Conservation (phyloP, 2,797 vertebrate genomes). For the Phalloptychus januarius region DNA sequence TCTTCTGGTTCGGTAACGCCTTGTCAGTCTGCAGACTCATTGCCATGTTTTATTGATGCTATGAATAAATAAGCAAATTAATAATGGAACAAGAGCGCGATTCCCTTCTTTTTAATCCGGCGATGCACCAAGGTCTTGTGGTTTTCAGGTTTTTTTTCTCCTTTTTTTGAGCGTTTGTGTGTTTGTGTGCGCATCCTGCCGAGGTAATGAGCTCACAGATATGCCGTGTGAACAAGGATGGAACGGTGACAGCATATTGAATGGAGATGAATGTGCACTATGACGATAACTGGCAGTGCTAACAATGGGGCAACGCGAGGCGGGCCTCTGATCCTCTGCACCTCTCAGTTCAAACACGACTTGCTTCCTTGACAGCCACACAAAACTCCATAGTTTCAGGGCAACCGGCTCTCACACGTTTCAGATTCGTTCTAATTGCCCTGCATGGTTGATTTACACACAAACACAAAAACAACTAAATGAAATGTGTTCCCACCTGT, state of each 20-base stretch:
- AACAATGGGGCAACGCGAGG: conserved; percentile 59
- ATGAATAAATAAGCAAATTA: conserved; percentile 75
- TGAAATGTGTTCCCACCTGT: not conserved
- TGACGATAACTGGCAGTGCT: conserved; percentile 64
- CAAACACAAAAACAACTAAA: conserved; percentile 5
- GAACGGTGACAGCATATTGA: conserved; percentile 65
- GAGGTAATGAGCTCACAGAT: conserved; percentile 65
- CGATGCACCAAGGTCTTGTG: conserved; percentile 25
- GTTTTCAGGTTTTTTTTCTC: not conserved
- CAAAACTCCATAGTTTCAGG: conserved; percentile 66
- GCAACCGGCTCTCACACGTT: conserved; percentile 33
- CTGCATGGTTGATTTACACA: conserved; percentile 19
- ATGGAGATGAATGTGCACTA: conserved; percentile 68
- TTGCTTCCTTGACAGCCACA: conserved; percentile 46
- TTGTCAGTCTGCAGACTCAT: conserved; percentile 36
- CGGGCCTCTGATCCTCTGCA: conserved; percentile 55
- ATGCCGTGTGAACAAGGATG: conserved; percentile 54
- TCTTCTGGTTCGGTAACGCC: conserved; percentile 50
- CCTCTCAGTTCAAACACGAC: conserved; percentile 42
- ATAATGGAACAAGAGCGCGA: conserved; percentile 72
- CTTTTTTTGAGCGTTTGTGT: conserved; percentile 2
- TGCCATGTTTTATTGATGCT: conserved; percentile 66
- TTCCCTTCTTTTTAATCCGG: conserved; percentile 47
- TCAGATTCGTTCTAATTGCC: conserved; percentile 47
- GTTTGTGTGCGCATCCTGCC: conserved; percentile 21